Conservation (phyloP, 2,113 vertebrate genomes). For the Notiomystis cincta region DNA sequence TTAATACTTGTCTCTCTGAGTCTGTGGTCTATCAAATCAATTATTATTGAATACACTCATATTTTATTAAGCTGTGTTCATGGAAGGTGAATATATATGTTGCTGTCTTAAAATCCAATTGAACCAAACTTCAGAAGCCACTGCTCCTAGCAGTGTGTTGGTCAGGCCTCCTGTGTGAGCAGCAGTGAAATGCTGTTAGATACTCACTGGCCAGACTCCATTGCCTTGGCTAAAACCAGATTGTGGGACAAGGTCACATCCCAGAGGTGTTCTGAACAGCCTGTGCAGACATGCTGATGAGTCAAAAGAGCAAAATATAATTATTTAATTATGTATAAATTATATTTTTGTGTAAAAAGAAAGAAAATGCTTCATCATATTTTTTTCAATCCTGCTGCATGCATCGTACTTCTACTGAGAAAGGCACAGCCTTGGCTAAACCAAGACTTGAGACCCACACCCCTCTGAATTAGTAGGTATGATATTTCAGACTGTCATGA, state of each 20-base stretch:
- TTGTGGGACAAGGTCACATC: neutral
- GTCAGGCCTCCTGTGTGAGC: neutral
- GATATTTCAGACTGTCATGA: neutral
- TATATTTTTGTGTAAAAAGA: neutral
- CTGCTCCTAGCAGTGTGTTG: neutral
- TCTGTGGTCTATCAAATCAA: neutral
- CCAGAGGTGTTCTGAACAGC: neutral
- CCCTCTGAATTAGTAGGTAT: neutral
- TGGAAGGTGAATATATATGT: neutral
- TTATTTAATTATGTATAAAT: neutral
- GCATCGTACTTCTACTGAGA: neutral
- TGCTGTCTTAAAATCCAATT: neutral
- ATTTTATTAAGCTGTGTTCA: neutral
- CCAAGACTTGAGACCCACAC: rapidly evolving
- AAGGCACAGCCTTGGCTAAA: neutral
- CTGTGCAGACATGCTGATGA: neutral
- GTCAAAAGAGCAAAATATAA: too few species aligned
- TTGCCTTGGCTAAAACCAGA: neutral
- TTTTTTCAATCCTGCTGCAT: neutral
- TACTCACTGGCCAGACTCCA: neutral
- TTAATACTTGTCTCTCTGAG: neutral
- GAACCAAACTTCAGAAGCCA: neutral
- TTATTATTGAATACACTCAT: neutral
- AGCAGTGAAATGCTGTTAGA: neutral
- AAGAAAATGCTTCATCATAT: neutral